phyloP scores from a whole-genome alignment of 2,113 vertebrate genomes.

The Triplophysa dalaica region DNA sequence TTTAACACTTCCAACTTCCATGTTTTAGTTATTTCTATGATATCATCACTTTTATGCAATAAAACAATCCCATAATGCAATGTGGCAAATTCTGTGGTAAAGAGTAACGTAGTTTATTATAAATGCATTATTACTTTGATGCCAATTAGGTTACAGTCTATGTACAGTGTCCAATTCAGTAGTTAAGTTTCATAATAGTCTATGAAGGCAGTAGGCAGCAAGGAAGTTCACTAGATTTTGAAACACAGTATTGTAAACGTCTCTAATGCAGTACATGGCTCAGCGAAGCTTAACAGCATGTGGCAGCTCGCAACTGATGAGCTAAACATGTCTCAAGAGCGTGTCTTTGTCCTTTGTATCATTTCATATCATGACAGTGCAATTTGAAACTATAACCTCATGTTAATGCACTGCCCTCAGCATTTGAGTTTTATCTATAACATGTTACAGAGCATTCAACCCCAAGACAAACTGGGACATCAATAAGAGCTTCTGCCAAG shows the following conservation, averaged over 20 bases:
- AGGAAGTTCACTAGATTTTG: too few relatives aligned
- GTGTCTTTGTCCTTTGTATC: conserved; percentile 30
- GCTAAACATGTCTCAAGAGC: conserved; percentile 35
- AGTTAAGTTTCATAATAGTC: too few relatives aligned
- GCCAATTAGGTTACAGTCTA: too few relatives aligned
- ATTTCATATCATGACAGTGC: conserved; percentile 20
- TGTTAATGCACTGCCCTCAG: conserved; percentile 32
- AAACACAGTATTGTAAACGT: neutral
- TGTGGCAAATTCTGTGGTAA: too few relatives aligned
- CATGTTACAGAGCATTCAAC: conserved; percentile 33
- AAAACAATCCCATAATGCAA: too few relatives aligned
- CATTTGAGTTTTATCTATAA: conserved; percentile 33
- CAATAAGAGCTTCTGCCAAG: conserved; percentile 42
- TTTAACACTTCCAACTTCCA: too few relatives aligned
- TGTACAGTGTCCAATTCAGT: too few relatives aligned
- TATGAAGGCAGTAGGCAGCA: too few relatives aligned
- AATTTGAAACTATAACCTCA: conserved; percentile 35
- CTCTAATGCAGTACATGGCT: conserved; percentile 59
- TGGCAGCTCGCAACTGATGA: conserved; percentile 45
- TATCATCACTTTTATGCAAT: too few relatives aligned
- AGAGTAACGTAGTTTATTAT: too few relatives aligned
- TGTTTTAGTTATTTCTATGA: too few relatives aligned
- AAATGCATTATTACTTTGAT: too few relatives aligned
- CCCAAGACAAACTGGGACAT: conserved; percentile 42
- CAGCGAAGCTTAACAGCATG: conserved; percentile 58